Percentiles rank a stretch among this genome's conserved stretches.
phyloP scores from a whole-genome alignment of 2,888 invertebrate genomes.

The Plutella xylostella region DNA sequence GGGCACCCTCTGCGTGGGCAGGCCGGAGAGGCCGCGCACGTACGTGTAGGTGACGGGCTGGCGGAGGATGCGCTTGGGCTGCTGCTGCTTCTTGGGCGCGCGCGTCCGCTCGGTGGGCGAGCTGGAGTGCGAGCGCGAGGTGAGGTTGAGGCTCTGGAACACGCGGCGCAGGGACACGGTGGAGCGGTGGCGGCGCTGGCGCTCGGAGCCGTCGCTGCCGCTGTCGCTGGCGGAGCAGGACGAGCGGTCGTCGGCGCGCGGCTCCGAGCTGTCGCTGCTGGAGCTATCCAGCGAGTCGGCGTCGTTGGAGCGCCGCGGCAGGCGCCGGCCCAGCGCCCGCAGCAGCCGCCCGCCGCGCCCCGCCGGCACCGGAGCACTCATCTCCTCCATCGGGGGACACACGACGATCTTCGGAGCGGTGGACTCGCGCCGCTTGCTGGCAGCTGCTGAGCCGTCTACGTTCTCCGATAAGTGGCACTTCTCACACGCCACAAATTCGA shows the following conservation, averaged over 20 bases:
- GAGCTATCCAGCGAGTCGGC: slow-evolving; percentile 53
- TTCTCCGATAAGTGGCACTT: slow-evolving; percentile 43
- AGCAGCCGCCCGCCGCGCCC: slow-evolving; percentile 73
- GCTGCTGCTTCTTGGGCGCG: slow-evolving; percentile 68
- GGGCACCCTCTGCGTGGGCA: slow-evolving; percentile 85
- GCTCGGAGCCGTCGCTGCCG: slow-evolving; percentile 72
- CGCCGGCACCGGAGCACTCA: slow-evolving; percentile 67
- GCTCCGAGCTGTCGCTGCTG: slow-evolving; percentile 50
- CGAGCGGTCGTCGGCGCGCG: slow-evolving; percentile 50
- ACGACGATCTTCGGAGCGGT: slow-evolving; percentile 58
- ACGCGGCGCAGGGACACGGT: slow-evolving; percentile 78
- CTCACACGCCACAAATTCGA: slow-evolving; percentile 42
- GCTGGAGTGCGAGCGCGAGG: slow-evolving; percentile 74
- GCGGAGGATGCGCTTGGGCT: slow-evolving; percentile 81
- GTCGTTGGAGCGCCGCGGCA: slow-evolving; percentile 65
- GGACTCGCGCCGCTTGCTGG: slow-evolving; percentile 36
- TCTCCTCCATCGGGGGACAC: slow-evolving; percentile 60
- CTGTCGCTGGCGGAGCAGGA: slow-evolving; percentile 73
- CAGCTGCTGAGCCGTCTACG: slow-evolving; percentile 30
- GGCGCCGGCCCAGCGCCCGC: slow-evolving; percentile 73
- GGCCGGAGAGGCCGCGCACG: slow-evolving; percentile 82
- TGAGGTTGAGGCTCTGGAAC: slow-evolving; percentile 76
- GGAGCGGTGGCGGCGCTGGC: slow-evolving; percentile 59
- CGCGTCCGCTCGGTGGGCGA: slow-evolving; percentile 60
- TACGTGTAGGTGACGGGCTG: slow-evolving; percentile 85